Conservation (phyloP, 1,140 invertebrate species). For the Cydia strobilella region DNA sequence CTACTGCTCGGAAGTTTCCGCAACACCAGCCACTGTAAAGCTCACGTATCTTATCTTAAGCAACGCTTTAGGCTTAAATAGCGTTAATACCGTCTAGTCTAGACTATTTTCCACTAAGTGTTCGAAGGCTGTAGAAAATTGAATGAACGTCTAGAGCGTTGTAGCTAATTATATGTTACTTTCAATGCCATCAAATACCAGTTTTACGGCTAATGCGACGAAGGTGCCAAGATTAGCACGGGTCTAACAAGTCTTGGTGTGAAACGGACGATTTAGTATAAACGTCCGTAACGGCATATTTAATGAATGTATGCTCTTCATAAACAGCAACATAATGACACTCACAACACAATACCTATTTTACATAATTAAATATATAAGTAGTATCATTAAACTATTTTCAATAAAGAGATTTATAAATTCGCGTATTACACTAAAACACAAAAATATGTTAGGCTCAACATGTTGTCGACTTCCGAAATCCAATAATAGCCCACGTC, state of each 20-base stretch:
- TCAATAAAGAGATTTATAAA: too few species aligned
- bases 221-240: conserved; percentile 13
- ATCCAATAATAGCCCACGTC: too few species aligned
- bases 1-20: background rate
- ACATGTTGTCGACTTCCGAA: too few species aligned
- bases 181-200: conserved; percentile 13
- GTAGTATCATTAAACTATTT: too few species aligned
- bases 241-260: conserved; percentile 13
- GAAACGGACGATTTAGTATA: conserved; percentile 2
- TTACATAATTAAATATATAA: too few species aligned
- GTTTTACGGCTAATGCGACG: conserved; percentile 4
- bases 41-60: background rate
- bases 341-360: too few species aligned
- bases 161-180: conserved; percentile 17
- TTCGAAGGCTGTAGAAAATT: conserved; percentile 18
- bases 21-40: background rate
- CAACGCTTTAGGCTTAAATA: background rate
- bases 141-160: conserved; percentile 1
- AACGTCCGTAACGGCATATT: background rate
- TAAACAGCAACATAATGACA: too few species aligned
- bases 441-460: too few species aligned
- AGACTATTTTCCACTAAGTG: conserved; percentile 11
- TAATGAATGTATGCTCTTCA: conserved; percentile 1
- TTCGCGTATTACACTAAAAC: too few species aligned
- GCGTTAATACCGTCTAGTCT: conserved; percentile 10